A percentile compares a stretch with the other conserved stretches of the same genome.
These are phyloP conservation scores for Willisornis vidua DNA, from an alignment of 2,113 vertebrate genomes.

Conservation along the genomic window DNA sequence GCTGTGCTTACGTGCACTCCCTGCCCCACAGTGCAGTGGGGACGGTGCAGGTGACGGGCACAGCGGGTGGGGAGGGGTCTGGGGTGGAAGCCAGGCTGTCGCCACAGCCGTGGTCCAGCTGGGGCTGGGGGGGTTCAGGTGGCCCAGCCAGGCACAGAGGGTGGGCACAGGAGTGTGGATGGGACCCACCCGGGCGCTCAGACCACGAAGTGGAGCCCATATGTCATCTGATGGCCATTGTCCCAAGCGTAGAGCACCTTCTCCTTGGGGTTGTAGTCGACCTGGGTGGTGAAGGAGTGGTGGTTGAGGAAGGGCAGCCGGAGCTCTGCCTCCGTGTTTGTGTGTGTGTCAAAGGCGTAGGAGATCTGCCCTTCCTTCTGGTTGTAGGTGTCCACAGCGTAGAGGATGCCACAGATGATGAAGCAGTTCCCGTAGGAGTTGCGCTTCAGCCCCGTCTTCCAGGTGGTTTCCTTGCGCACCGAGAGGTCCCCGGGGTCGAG, in stretches of 20 bases:
- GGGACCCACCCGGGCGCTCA: slow-evolving; percentile 57
- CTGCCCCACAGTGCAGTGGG: not conserved
- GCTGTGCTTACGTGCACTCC: not conserved
- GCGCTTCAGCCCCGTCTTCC: slow-evolving; percentile 89
- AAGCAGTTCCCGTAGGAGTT: slow-evolving; percentile 96
- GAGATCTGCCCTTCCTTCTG: slow-evolving; percentile 88
- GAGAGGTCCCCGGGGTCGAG: slow-evolving; percentile 92
- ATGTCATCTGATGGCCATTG: slow-evolving; percentile 95
- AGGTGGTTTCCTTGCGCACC: slow-evolving; percentile 89
- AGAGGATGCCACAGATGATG: slow-evolving; percentile 94
- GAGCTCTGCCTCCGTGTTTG: slow-evolving; percentile 85
- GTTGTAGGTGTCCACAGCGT: slow-evolving; percentile 90
- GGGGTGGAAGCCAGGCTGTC: not conserved
- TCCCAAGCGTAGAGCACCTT: slow-evolving; percentile 96
- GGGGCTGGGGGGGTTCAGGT: not conserved
- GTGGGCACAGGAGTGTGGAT: not conserved
- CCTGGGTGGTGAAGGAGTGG: slow-evolving; percentile 90
- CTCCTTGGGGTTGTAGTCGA: slow-evolving; percentile 98
- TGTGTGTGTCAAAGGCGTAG: slow-evolving; percentile 96
- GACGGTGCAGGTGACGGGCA: not conserved
- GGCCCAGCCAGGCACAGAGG: rapidly evolving
- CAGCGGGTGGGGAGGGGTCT: not conserved
- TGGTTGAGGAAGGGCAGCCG: slow-evolving; percentile 90
- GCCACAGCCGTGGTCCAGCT: not conserved
- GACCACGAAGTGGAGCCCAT: slow-evolving; percentile 85